Conservation (phyloP, 2,113 vertebrate genomes). For the Urocitellus parryii region DNA sequence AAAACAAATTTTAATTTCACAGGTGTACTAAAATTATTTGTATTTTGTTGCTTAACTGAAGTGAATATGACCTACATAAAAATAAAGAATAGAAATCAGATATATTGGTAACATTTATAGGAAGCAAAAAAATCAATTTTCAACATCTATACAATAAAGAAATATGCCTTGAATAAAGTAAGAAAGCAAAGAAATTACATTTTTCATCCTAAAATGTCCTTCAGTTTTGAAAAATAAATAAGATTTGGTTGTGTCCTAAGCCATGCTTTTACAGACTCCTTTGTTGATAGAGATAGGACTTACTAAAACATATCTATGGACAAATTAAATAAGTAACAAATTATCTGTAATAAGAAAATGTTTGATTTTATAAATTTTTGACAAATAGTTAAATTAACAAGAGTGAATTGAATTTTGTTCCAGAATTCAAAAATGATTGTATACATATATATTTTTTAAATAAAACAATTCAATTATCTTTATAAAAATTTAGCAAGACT, state of each 20-base stretch:
- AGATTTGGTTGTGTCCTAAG: not conserved
- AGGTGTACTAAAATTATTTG: not conserved
- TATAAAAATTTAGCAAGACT: not conserved
- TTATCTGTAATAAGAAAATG: not conserved
- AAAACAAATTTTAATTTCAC: slow-evolving; percentile 15
- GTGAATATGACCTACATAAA: not conserved
- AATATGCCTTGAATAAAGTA: not conserved
- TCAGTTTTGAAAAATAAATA: slow-evolving; percentile 23
- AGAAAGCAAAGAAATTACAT: slow-evolving; percentile 3
- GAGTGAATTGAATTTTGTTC: slow-evolving; percentile 34
- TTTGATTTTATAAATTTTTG: slow-evolving; percentile 34
- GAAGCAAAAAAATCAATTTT: not conserved
- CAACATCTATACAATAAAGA: not conserved
- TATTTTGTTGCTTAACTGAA: slow-evolving; percentile 32
- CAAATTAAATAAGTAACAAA: not conserved
- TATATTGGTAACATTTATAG: not conserved
- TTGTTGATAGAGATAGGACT: not conserved
- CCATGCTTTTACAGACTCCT: not conserved
- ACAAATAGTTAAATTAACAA: slow-evolving; percentile 10
- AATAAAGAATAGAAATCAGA: not conserved
- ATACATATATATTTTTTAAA: not conserved
- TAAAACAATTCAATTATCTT: slow-evolving; percentile 33
- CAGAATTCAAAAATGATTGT: slow-evolving; percentile 8
- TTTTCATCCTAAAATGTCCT: slow-evolving; percentile 1
- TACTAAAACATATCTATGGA: not conserved